phyloP scores from a whole-genome alignment of 2,888 invertebrate species.

The Parochlus steinenii region DNA sequence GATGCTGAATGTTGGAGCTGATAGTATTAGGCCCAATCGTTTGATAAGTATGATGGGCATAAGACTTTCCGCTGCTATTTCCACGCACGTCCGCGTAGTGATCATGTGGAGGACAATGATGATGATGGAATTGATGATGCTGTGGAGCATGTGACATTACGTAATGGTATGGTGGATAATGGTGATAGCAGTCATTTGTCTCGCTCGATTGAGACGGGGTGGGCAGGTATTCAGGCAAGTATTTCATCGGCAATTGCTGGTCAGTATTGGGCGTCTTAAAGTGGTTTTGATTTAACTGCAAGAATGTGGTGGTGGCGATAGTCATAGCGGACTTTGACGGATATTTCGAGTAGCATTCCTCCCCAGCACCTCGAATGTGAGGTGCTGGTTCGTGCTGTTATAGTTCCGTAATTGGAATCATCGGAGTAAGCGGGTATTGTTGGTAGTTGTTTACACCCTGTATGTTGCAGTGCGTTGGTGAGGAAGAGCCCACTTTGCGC shows the following conservation, averaged over 20 bases:
- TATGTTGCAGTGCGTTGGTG: constrained; percentile 16
- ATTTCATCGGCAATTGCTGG: too few species aligned
- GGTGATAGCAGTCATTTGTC: constrained; percentile 10
- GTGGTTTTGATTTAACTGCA: constrained; percentile 29
- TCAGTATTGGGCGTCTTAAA: constrained; percentile 17
- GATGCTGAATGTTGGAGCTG: constrained; percentile 2
- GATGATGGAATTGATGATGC: constrained; percentile 10
- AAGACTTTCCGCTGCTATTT: constrained; percentile 7
- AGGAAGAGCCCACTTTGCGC: constrained; percentile 13
- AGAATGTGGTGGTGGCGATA: constrained; percentile 23
- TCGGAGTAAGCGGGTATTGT: constrained; percentile 35
- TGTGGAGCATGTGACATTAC: too few species aligned
- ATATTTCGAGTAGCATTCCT: constrained; percentile 24
- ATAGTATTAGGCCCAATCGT: constrained; percentile 11
- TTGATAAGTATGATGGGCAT: constrained; percentile 11
- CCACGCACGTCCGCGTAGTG: constrained; percentile 1
- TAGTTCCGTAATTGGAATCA: constrained; percentile 83
- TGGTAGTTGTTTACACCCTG: constrained; percentile 29
- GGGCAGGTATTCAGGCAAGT: constrained; percentile 6
- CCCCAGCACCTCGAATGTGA: constrained; percentile 44
- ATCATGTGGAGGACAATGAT: constrained; percentile 9
- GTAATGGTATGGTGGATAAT: constrained; percentile 10
- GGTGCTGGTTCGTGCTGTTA: constrained; percentile 93
- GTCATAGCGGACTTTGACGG: constrained; percentile 8
- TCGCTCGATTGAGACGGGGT: constrained; percentile 7